Evolutionary conservation across 2,797 vertebrate genomes (phyloP), one percentile per base, ranked within the genome.

Genomic region (Oreochromis mossambicus): DNA sequence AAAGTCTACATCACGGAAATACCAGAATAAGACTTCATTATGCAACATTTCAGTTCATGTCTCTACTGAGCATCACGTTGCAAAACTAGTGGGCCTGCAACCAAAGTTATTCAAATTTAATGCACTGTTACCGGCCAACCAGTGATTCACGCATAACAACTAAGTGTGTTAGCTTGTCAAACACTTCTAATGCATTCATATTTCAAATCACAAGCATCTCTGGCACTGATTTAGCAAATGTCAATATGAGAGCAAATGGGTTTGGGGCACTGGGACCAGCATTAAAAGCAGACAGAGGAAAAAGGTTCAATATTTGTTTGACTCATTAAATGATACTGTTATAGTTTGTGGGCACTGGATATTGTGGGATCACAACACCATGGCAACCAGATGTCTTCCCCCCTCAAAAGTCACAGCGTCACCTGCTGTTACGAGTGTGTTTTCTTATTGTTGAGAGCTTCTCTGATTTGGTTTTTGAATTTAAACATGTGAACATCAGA

Each of bases 201-300:
- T 90, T 89, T 90, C 83, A 86, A 77, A 83, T 80, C 78, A 84
- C 78, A 87, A 91, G 89, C 85, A 83, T 78, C 50, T 21, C 34
- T 86, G 82, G 29, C 81, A 88, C 46, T 77, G 83, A 86, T 90
- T 87, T 54, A 61, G 70, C 41, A 82, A 82, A 82, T 75, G 77
- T 79, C 52, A 79, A 79, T 52, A 83, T 50, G 46, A 80, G 34
- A 90, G 54, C 70, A 55, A 89, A 92, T 86, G 56, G 51, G 63
- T 38, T 85, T 80, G 54, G 79, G 85, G 80, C 81, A 80, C 34
- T 77, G 52, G 79, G 52, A 41, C 29, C 2, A 8, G 38, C 48
- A 90, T 83, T 70, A 81, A 81, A 80, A 66, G 55, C 36, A 66
- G 41, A 84, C 11, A 24, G 50, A 87, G 29, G 48, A 12, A 43